phyloP scores from a whole-genome alignment of 2,113 vertebrate species.

The Stigmatopora nigra region DNA sequence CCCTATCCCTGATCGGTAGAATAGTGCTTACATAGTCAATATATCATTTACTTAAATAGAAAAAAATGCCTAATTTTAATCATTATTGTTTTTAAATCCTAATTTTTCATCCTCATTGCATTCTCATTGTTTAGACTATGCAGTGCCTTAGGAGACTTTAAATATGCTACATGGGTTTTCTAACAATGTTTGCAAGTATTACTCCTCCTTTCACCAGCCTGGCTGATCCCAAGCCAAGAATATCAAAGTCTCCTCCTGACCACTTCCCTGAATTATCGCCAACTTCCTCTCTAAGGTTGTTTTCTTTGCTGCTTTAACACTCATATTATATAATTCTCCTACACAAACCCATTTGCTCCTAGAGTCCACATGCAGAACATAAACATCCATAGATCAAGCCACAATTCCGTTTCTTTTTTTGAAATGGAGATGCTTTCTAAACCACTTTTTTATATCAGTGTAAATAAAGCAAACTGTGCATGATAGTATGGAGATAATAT shows the following conservation, averaged over 20 bases:
- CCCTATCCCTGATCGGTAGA: too few relatives aligned
- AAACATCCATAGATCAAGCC: slow-evolving; percentile 36
- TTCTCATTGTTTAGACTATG: background rate
- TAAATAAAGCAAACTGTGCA: slow-evolving; percentile 52
- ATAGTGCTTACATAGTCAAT: too few relatives aligned
- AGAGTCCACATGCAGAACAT: slow-evolving; percentile 12
- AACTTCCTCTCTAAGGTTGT: slow-evolving; percentile 59
- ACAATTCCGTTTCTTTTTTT: slow-evolving; percentile 37
- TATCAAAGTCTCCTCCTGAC: slow-evolving; percentile 43
- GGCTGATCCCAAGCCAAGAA: slow-evolving; percentile 39
- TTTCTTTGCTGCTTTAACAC: slow-evolving; percentile 51
- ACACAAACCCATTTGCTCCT: slow-evolving; percentile 14
- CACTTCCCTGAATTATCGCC: slow-evolving; percentile 64
- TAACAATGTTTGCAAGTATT: background rate
- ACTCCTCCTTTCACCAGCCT: background rate
- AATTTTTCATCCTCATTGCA: background rate
- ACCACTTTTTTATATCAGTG: slow-evolving; percentile 30
- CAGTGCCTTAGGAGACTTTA: slow-evolving; percentile 18
- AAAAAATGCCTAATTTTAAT: too few relatives aligned
- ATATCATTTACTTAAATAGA: too few relatives aligned
- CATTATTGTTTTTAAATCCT: background rate
- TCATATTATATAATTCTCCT: slow-evolving; percentile 13
- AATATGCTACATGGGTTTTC: slow-evolving; percentile 15
- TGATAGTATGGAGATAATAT: slow-evolving; percentile 40
- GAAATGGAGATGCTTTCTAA: slow-evolving; percentile 29